These are phyloP conservation scores for Hapalemur alaotrensis DNA, from an alignment of 2,797 vertebrate species.

Conservation along the genomic window DNA sequence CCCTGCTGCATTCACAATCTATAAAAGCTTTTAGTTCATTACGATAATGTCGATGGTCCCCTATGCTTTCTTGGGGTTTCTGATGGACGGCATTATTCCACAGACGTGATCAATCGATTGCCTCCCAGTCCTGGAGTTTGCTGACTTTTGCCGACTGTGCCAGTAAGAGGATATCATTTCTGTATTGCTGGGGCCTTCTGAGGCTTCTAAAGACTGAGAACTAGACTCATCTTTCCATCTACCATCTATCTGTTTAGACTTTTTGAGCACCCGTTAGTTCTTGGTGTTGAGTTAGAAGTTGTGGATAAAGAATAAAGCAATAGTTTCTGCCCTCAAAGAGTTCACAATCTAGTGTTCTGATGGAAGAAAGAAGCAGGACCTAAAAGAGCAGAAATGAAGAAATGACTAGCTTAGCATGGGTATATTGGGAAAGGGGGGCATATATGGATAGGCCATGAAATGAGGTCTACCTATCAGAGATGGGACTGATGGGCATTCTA, in stretches of 20 bases:
- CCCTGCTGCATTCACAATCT: background rate
- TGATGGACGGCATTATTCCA: background rate
- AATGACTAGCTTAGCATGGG: background rate
- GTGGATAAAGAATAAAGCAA: background rate
- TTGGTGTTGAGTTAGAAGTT: background rate
- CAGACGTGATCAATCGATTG: too few relatives aligned
- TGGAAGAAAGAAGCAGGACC: background rate
- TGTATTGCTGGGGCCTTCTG: background rate
- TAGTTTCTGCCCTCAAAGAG: background rate
- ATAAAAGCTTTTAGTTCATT: background rate
- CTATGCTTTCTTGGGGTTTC: background rate
- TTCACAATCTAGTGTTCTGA: background rate
- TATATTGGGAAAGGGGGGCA: background rate
- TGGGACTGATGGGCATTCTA: background rate
- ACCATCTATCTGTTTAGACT: background rate
- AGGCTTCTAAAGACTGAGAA: background rate
- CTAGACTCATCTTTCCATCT: background rate
- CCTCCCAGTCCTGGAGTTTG: background rate
- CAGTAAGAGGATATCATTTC: background rate
- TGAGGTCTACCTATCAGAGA: background rate
- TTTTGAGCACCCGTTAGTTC: background rate
- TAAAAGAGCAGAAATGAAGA: background rate
- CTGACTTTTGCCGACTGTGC: fast-evolving
- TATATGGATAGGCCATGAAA: background rate
- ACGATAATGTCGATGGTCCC: fast-evolving